Conservation (phyloP, 2,888 invertebrate species). For the Ophraella communa region DNA sequence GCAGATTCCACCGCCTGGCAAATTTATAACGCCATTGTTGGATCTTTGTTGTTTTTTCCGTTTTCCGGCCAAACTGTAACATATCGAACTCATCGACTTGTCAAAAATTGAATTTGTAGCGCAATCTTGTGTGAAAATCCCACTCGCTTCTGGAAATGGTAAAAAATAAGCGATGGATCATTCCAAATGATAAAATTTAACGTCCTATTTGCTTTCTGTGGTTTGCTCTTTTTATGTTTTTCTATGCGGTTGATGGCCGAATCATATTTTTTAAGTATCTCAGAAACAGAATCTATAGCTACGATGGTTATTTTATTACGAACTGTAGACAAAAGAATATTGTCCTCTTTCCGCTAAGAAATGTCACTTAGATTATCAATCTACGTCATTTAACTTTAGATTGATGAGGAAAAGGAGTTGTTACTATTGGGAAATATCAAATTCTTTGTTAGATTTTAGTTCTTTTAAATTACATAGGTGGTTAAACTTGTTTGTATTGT, state of each 20-base stretch:
- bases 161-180: constrained; percentile 30
- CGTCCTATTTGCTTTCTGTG: constrained; percentile 29
- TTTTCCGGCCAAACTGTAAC: constrained; percentile 26
- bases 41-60: constrained; percentile 23
- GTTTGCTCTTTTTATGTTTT: constrained; percentile 13
- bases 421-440: too few relatives aligned
- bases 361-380: too few relatives aligned
- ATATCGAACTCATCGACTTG: constrained; percentile 39
- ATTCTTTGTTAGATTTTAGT: too few relatives aligned
- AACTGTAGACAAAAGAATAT: too few relatives aligned
- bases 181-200: constrained; percentile 36
- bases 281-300: too few relatives aligned
- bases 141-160: constrained; percentile 33
- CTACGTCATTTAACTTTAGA: too few relatives aligned
- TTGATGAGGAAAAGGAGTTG: too few relatives aligned
- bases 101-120: constrained; percentile 43
- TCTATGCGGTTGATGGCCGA: background rate
- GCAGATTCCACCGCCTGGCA: constrained; percentile 11
- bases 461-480: too few relatives aligned
- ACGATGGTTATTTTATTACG: too few relatives aligned
- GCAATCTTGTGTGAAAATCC: constrained; percentile 43
- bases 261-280: background rate
- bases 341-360: too few relatives aligned
- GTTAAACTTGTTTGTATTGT: too few relatives aligned
- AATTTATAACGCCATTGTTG: constrained; percentile 15